These are phyloP conservation scores for Spodoptera litura DNA, from an alignment of 1,140 invertebrate species.

Conservation along the genomic window DNA sequence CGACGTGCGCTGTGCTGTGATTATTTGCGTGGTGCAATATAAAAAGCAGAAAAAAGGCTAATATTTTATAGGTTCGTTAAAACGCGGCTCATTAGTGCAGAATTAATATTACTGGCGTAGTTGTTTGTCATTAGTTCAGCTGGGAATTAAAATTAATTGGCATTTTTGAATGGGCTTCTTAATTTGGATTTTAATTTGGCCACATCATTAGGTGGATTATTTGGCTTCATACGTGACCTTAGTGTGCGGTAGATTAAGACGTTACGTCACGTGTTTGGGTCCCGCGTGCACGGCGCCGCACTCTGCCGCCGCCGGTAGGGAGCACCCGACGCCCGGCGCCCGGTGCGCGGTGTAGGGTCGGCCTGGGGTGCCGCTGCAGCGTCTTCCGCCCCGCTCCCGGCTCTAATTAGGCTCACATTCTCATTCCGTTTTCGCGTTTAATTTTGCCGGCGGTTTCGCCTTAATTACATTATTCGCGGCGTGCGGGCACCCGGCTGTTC, in stretches of 20 bases:
- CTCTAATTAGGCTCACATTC: conserved; percentile 86
- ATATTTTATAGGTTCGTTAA: conserved; percentile 46
- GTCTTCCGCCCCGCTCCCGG: conserved; percentile 71
- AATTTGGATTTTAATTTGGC: conserved; percentile 28
- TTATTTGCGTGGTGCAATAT: conserved; percentile 44
- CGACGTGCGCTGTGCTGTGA: conserved; percentile 50
- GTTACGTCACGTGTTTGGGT: conserved; percentile 20
- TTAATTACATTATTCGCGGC: conserved; percentile 85
- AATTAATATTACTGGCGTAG: conserved; percentile 39
- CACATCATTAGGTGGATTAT: conserved; percentile 20
- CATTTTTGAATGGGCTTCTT: conserved; percentile 35
- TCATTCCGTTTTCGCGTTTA: conserved; percentile 86
- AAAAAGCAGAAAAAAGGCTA: conserved; percentile 43
- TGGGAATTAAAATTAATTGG: conserved; percentile 45
- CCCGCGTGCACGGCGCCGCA: background rate
- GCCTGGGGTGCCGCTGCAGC: conserved; percentile 53
- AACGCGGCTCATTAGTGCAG: conserved; percentile 44
- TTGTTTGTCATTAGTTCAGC: conserved; percentile 43
- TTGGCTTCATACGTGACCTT: background rate
- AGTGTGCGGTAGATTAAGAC: conserved; percentile 15
- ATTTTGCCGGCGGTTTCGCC: conserved; percentile 84
- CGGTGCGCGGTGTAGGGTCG: conserved; percentile 5
- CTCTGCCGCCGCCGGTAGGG: too few species aligned
- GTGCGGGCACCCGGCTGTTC: conserved; percentile 51
- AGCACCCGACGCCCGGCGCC: background rate